phyloP scores from a whole-genome alignment of 2,113 vertebrate species.

The Perccottus glenii region DNA sequence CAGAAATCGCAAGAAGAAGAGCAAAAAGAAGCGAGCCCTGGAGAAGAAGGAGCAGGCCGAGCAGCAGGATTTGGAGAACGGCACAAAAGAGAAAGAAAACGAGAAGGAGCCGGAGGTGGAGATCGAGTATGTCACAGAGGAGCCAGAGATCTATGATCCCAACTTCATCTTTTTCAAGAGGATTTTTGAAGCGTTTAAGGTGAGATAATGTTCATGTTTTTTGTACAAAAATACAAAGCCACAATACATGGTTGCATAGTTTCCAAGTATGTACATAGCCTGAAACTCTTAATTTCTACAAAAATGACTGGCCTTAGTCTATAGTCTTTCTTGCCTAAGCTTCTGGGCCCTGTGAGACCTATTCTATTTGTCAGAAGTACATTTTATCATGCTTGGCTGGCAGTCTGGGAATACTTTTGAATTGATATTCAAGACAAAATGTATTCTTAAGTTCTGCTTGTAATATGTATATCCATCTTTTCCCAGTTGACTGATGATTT shows the following conservation, averaged over 20 bases:
- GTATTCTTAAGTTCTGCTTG: not conserved
- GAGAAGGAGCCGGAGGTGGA: conserved; percentile 83
- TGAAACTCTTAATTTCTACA: too few relatives aligned
- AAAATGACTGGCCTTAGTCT: too few relatives aligned
- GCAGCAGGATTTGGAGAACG: conserved; percentile 27
- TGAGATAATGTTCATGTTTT: conserved; percentile 35
- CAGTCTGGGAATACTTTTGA: too few relatives aligned
- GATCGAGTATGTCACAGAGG: conserved; percentile 90
- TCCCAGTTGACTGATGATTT: conserved; percentile 88
- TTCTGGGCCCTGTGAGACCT: too few relatives aligned
- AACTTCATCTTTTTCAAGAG: conserved; percentile 93
- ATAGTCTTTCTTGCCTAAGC: too few relatives aligned
- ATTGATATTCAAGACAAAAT: not conserved
- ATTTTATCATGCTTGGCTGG: too few relatives aligned
- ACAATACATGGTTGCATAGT: too few relatives aligned
- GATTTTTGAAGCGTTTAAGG: conserved; percentile 94
- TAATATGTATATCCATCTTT: fast-evolving
- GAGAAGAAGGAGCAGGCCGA: conserved; percentile 80
- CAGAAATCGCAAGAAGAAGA: conserved; percentile 91
- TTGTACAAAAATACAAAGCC: too few relatives aligned
- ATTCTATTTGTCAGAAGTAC: too few relatives aligned
- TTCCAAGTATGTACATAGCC: too few relatives aligned
- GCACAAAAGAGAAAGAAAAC: conserved; percentile 50
- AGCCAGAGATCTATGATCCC: conserved; percentile 90
- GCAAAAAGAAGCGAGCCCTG: conserved; percentile 79